phyloP scores from a whole-genome alignment of 2,797 vertebrate species.

The Aplochiton taeniatus region DNA sequence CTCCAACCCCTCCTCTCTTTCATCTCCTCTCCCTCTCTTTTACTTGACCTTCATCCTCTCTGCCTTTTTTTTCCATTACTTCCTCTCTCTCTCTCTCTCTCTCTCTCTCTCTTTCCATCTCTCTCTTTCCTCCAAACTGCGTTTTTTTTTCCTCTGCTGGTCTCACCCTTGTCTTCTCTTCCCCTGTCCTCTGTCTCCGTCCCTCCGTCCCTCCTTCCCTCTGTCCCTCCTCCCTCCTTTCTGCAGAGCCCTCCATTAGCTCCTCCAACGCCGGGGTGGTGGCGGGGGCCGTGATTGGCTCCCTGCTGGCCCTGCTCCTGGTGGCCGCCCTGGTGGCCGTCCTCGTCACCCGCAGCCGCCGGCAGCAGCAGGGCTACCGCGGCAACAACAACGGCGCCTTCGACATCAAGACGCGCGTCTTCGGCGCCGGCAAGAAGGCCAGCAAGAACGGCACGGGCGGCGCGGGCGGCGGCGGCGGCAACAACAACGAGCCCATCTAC shows the following conservation, averaged over 20 bases:
- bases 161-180: constrained; percentile 30
- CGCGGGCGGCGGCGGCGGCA: constrained; percentile 56
- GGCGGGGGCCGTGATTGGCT: constrained; percentile 84
- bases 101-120: constrained; percentile 30
- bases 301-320: constrained; percentile 82
- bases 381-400: constrained; percentile 66
- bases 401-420: constrained; percentile 83
- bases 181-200: too few species aligned
- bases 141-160: constrained; percentile 56
- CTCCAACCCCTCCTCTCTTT: constrained; percentile 45
- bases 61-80: constrained; percentile 12
- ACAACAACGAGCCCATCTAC: constrained; percentile 79
- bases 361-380: constrained; percentile 76
- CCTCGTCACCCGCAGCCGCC: constrained; percentile 78
- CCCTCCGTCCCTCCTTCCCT: constrained; percentile 44
- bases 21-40: constrained; percentile 30
- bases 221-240: constrained; percentile 22
- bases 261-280: constrained; percentile 78
- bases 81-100: constrained; percentile 13
- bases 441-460: constrained; percentile 73
- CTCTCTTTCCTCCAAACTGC: constrained; percentile 29
- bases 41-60: too few species aligned
- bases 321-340: constrained; percentile 77
- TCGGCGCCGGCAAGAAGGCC: constrained; percentile 78
- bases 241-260: constrained; percentile 70